Evolutionary conservation across 2,888 invertebrate genomes (phyloP).

Genomic region (Oscheius sp.): DNA sequence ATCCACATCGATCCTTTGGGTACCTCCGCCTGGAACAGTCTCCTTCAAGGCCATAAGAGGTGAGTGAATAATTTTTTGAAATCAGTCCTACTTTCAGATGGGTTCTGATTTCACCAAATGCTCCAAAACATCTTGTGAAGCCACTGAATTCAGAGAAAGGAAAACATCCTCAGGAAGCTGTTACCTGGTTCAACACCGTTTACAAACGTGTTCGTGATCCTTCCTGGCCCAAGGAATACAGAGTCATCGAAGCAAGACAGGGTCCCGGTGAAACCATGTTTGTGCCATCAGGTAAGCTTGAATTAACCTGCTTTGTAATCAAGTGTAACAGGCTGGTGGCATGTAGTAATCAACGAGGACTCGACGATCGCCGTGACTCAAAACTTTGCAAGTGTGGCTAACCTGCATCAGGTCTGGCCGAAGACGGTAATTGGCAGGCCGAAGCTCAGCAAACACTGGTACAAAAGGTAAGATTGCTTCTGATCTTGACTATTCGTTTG

Average conservation of each 20-base stretch:
- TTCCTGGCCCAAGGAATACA: conserved; percentile 82
- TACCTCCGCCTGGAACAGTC: conserved; percentile 97
- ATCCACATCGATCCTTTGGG: conserved; percentile 99
- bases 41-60: conserved; percentile 91
- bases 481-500: background rate
- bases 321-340: conserved; percentile 94
- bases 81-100: conserved; percentile 79
- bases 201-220: conserved; percentile 89
- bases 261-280: conserved; percentile 70
- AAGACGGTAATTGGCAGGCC: conserved; percentile 86
- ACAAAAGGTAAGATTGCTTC: conserved; percentile 43
- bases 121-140: conserved; percentile 94
- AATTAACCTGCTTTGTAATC: background rate
- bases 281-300: conserved; percentile 61
- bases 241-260: conserved; percentile 67
- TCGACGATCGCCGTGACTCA: conserved; percentile 97
- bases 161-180: conserved; percentile 95
- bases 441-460: conserved; percentile 92
- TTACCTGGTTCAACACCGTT: conserved; percentile 95
- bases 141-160: conserved; percentile 91
- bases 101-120: conserved; percentile 97
- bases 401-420: conserved; percentile 85
- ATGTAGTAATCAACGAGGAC: conserved; percentile 96
- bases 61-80: conserved; percentile 58
- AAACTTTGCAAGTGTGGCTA: conserved; percentile 91